These are phyloP conservation scores for Dynastes grantii DNA, from an alignment of 2,888 invertebrate species.

Conservation along the genomic window DNA sequence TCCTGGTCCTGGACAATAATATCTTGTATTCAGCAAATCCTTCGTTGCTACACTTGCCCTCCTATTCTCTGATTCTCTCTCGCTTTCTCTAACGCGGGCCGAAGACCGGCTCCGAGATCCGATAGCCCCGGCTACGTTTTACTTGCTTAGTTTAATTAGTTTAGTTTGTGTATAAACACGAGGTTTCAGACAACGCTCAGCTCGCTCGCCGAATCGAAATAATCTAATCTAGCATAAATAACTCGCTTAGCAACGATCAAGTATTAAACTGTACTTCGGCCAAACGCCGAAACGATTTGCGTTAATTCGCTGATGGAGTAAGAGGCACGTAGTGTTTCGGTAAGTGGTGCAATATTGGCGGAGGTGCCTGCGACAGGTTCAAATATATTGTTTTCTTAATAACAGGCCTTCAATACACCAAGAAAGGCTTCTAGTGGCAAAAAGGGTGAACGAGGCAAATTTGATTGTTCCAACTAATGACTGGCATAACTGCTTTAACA, in stretches of 20 bases:
- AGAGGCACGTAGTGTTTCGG: not conserved
- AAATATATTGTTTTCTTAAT: no score
- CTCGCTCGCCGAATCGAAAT: conserved; percentile 41
- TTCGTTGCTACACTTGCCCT: no score
- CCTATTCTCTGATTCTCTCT: not conserved
- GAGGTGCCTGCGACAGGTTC: no score
- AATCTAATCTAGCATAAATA: conserved; percentile 46
- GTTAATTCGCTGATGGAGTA: conserved; percentile 14
- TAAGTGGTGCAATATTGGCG: no score
- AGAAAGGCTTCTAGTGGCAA: no score
- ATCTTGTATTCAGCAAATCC: not conserved
- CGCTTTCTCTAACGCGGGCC: not conserved
- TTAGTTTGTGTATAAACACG: conserved; percentile 47
- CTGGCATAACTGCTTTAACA: no score
- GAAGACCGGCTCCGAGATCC: not conserved
- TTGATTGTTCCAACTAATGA: no score
- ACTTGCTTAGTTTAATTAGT: conserved; percentile 46
- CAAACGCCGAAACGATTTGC: conserved; percentile 26
- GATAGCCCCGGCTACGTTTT: conserved; percentile 26
- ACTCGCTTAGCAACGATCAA: conserved; percentile 43
- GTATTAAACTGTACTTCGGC: conserved; percentile 39
- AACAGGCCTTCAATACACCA: no score
- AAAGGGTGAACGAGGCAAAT: no score
- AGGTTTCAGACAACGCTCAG: conserved; percentile 38
- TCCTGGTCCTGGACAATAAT: conserved; percentile 28